Evolutionary conservation across 2,797 vertebrate species (phyloP), one percentile per base, ranked within the genome.

Genomic region (Amblyopsis hoosieri): DNA sequence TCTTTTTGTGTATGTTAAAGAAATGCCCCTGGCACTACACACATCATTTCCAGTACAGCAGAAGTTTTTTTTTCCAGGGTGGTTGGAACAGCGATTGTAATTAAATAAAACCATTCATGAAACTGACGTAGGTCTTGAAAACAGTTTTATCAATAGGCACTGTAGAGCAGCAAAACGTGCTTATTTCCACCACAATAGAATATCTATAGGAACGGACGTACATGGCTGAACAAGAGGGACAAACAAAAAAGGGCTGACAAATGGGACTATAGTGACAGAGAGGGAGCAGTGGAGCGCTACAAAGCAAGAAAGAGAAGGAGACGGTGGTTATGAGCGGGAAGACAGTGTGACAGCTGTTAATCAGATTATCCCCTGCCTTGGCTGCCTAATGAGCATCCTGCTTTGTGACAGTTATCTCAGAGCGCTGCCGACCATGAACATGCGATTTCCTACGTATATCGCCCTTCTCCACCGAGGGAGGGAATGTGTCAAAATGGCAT

Each of bases 331-430:
- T 85, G 80, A 85, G 81, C 84, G 82, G 77, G 86, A 91, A 90
- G 89, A 78, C 58, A 61, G 75, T 87, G 84, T 92, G 90, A 91
- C 90, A 91, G 88, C 87, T 92, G 90, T 84, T 93, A 92, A 93
- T 92, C 92, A 91, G 92, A 92, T 93, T 93, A 91, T 85, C 85
- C 80, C 80, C 84, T 87, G 88, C 82, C 86, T 76, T 74, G 86
- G 89, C 90, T 85, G 87, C 88, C 89, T 93, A 93, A 94, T 93
- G 91, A 93, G 91, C 83, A 79, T 83, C 82, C 79, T 90, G 78
- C 87, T 89, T 90, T 91, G 90, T 92, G 90, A 89, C 89, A 84
- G 85, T 90, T 86, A 87, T 90, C 90, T 90, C 85, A 72, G 79
- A 76, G 82, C 75, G 74, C 84, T 66, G 83, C 88, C 88, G 86